Conservation (phyloP, 2,113 vertebrate genomes). For the Limnothrissa miodon region DNA sequence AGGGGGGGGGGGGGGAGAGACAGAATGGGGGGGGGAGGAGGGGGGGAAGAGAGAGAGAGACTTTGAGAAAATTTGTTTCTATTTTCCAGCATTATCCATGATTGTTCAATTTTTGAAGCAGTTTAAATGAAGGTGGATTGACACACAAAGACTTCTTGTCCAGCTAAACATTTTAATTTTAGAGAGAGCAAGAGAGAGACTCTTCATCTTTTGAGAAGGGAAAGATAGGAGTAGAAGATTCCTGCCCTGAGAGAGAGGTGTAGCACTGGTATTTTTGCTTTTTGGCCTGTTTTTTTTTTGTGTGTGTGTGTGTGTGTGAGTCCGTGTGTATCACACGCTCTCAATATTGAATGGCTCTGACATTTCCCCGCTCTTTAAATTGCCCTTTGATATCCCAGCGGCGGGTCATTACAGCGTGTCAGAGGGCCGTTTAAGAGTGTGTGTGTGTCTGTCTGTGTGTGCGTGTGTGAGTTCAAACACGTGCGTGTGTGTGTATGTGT, state of each 20-base stretch:
- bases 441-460: neutral
- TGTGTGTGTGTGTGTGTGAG: conserved; percentile 45
- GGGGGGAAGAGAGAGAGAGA: neutral
- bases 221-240: too few species aligned
- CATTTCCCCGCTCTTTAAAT: conserved; percentile 46
- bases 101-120: too few species aligned
- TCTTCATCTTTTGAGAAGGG: conserved; percentile 26
- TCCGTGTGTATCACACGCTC: conserved; percentile 48
- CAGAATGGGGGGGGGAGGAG: neutral
- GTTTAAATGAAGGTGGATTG: too few species aligned
- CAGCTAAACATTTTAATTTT: too few species aligned
- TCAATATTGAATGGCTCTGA: conserved; percentile 70
- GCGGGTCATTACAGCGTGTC: conserved; percentile 13
- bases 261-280: too few species aligned
- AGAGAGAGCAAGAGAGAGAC: conserved; percentile 26
- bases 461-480: neutral
- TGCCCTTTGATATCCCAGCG: conserved; percentile 7
- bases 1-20: neutral
- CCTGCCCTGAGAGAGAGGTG: too few species aligned
- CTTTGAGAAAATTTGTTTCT: too few species aligned
- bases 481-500: neutral
- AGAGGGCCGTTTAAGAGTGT: neutral
- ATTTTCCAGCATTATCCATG: too few species aligned
- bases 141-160: too few species aligned
- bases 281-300: conserved; percentile 18